Conservation (phyloP, 2,113 vertebrate species). For the cattle (Bos taurus) region ARS-UCD2.0 NC_037334.1:88631001-88631500, state of each 20-base stretch:
- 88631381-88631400: not conserved
- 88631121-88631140: constrained; percentile 17
- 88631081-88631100: not conserved
- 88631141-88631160: not conserved
- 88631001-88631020: not conserved
- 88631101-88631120: constrained; percentile 12
- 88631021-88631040: not conserved
- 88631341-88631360: not conserved
- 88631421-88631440: constrained; percentile 41
- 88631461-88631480: constrained; percentile 22
- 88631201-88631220: not conserved
- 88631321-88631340: not conserved
- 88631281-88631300: not conserved
- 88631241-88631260: not conserved
- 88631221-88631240: not conserved
- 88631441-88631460: not conserved
- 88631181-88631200: not conserved
- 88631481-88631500: constrained; percentile 10
- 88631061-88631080: not conserved
- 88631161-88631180: not conserved
- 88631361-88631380: not conserved
- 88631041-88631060: constrained; percentile 7
- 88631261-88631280: not conserved
- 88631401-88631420: not conserved
- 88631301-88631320: constrained; percentile 53